These are phyloP conservation scores for Melanchra persicariae DNA, from an alignment of 2,888 invertebrate species.

Conservation along the genomic window DNA sequence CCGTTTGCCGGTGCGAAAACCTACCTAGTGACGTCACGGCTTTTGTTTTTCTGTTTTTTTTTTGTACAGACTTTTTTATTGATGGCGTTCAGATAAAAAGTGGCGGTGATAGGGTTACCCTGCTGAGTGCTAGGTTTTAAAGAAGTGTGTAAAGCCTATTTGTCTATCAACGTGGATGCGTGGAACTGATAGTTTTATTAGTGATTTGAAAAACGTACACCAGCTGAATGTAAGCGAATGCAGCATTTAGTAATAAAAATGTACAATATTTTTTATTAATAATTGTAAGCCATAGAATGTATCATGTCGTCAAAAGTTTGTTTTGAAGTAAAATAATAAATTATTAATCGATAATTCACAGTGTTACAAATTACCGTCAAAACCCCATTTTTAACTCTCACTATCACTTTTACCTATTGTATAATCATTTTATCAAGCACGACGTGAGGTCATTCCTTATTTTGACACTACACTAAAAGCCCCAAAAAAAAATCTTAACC, in stretches of 20 bases:
- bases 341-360: too few species aligned
- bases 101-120: constrained; percentile 80
- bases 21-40: constrained; percentile 89
- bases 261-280: neutral
- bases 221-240: neutral
- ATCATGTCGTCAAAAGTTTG: too few species aligned
- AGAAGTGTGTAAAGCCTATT: constrained; percentile 17
- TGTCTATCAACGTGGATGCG: neutral
- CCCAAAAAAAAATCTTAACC: constrained; percentile 37
- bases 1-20: constrained; percentile 86
- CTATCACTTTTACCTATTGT: too few species aligned
- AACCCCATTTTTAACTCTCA: neutral
- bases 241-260: neutral
- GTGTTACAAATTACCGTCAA: neutral
- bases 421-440: neutral
- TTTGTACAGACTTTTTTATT: constrained; percentile 83
- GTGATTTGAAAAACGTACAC: neutral
- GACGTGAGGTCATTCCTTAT: constrained; percentile 4
- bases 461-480: constrained; percentile 33
- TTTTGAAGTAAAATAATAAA: too few species aligned
- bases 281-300: neutral
- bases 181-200: neutral
- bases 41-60: constrained; percentile 79
- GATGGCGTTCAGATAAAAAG: constrained; percentile 89
- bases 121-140: constrained; percentile 37